Conservation (phyloP, 2,797 vertebrate genomes). For the Enteromius treurensis region DNA sequence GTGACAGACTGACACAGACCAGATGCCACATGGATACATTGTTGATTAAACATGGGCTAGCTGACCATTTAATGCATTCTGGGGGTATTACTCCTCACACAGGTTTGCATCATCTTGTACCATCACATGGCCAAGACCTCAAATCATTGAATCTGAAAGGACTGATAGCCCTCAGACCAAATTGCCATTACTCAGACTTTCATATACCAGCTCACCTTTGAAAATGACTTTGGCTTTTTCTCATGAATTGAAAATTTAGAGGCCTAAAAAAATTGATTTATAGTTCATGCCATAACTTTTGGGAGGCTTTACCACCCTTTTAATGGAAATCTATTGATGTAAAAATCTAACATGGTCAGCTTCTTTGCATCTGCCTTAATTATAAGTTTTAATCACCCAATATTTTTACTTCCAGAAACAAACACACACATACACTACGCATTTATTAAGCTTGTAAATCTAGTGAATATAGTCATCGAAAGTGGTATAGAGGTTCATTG, state of each 20-base stretch:
- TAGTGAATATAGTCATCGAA: constrained; percentile 7
- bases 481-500: neutral
- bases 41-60: neutral
- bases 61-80: neutral
- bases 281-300: neutral
- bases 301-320: neutral
- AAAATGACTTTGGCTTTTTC: neutral
- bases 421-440: neutral
- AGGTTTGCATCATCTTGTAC: constrained; percentile 2
- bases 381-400: neutral
- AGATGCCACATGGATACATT: neutral
- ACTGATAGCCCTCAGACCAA: neutral
- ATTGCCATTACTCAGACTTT: neutral
- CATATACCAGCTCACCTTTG: neutral
- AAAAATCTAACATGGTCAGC: neutral
- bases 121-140: neutral
- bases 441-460: neutral
- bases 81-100: neutral
- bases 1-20: neutral
- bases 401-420: neutral
- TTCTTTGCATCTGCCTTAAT: neutral
- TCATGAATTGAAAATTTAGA: neutral
- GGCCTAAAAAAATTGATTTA: neutral
- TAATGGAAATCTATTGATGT: neutral
- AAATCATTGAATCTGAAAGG: neutral